These are phyloP conservation scores for Pipistrellus kuhlii DNA, from an alignment of 2,797 vertebrate genomes.

Conservation along the genomic window DNA sequence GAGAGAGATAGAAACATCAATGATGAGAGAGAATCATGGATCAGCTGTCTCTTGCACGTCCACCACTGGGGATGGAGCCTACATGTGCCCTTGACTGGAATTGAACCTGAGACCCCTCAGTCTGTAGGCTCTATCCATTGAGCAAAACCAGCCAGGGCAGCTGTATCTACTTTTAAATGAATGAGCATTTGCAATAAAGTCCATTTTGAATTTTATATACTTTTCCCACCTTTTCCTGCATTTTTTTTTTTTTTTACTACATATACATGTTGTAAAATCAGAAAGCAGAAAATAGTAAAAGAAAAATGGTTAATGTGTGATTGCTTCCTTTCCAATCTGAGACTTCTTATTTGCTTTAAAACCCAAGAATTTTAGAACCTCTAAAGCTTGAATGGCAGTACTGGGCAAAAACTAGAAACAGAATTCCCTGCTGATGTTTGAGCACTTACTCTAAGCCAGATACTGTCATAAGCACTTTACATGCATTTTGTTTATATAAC, in stretches of 20 bases:
- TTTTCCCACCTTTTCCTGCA: too few species aligned
- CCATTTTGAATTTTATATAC: neutral
- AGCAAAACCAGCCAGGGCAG: too few species aligned
- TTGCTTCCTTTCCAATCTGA: neutral
- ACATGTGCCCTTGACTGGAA: too few species aligned
- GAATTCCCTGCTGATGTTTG: neutral
- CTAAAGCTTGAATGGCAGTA: neutral
- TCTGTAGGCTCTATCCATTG: too few species aligned
- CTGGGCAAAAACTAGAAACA: neutral
- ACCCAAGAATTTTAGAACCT: neutral
- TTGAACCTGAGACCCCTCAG: too few species aligned
- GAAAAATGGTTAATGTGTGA: neutral
- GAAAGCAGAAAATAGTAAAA: neutral
- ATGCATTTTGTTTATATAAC: neutral
- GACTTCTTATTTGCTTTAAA: neutral
- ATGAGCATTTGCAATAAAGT: neutral
- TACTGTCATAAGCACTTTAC: neutral
- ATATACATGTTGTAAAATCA: neutral
- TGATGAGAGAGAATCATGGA: too few species aligned
- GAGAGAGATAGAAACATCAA: too few species aligned
- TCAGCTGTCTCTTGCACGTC: too few species aligned
- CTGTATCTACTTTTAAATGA: neutral
- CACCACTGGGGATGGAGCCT: too few species aligned
- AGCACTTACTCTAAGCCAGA: neutral
- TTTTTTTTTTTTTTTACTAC: slow-evolving; percentile 23